Evolutionary conservation across 2,113 vertebrate species (phyloP), one percentile per base, ranked within the genome.

Genomic region (Phrynosoma platyrhinos): DNA sequence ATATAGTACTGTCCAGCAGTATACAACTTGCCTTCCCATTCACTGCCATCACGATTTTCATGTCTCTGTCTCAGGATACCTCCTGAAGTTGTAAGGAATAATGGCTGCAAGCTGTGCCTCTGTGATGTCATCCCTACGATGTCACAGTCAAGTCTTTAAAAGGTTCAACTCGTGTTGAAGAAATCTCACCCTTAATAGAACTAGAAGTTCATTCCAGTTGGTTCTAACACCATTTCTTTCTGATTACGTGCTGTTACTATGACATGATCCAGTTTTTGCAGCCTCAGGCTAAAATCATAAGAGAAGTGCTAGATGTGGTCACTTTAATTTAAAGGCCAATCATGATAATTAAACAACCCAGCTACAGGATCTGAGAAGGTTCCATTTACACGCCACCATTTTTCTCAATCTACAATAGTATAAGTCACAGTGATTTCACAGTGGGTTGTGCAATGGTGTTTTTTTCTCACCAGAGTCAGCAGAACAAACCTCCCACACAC

Each of bases 61-160:
- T 9, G 3, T 16, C 69, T 88, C 53, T 84, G 76, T 27, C 9
- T 21, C 79, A 36, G 27, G 20, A 27, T 69, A 88, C 9, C n/a
- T 72, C 64, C 64, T 55, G 32, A 16, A 69, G 68, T 71, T 82
- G 40, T 72, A 53, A 47, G 72, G 30, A 66, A 40, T 82, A 83
- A 76, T 36, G 75, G 47, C 66, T 75, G 71, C 42, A 71, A 82
- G 12, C 42, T 68, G 53, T 0, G 0, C 30, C 42, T 86, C 80
- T 88, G 81, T 69, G 89, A 84, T 36, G 2, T 47, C 32, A n/a
- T 77, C 53, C 74, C 78, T 82, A 21, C 85, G 77, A 90, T 58
- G 82, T 90, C 89, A 90, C 58, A 88, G 68, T 64, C 52, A 47
- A 58, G 25, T 30, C 69, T 81, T 80, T 27, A 52, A 82, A 21